A percentile compares a stretch with the other conserved stretches of the same genome.
Conservation (phyloP, 2,888 invertebrate genomes). For the Limnephilus marmoratus region DNA sequence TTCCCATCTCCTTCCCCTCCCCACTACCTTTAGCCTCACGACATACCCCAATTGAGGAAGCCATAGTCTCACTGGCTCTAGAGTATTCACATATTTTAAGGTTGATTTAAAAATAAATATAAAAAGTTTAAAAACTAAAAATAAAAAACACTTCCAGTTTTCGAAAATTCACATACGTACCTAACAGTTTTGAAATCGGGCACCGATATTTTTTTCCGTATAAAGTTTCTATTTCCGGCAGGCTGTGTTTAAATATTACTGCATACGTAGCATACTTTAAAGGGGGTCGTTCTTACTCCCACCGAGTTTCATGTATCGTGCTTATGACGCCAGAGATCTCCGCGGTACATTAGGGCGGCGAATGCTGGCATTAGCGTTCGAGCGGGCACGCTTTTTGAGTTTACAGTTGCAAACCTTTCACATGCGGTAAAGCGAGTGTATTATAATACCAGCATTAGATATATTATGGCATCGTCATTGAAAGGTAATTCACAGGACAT, state of each 20-base stretch:
- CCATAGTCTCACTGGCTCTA: too few relatives aligned
- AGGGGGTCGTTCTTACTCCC: not conserved
- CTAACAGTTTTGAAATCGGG: not conserved
- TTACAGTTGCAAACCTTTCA: constrained; percentile 28
- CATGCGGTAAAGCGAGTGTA: constrained; percentile 1
- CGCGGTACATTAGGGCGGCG: not conserved
- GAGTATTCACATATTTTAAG: too few relatives aligned
- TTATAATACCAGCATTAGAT: not conserved
- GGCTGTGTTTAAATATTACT: not conserved
- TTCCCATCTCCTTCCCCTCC: too few relatives aligned
- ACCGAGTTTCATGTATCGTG: not conserved
- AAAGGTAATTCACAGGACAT: not conserved
- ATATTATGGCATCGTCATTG: not conserved
- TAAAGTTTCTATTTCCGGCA: not conserved
- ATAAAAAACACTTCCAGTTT: too few relatives aligned
- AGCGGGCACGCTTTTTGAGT: constrained; percentile 8
- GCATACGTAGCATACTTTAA: not conserved
- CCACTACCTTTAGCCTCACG: too few relatives aligned
- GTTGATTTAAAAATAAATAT: too few relatives aligned
- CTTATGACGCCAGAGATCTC: constrained; percentile 15
- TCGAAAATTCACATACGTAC: not conserved
- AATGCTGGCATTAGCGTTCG: constrained; percentile 11
- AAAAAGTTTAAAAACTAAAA: too few relatives aligned
- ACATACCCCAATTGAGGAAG: too few relatives aligned
- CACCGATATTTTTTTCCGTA: not conserved